A percentile compares a stretch with the other conserved stretches of the same genome.
Evolutionary conservation across 1,140 invertebrate genomes (phyloP).

Genomic region (Homarus americanus): DNA sequence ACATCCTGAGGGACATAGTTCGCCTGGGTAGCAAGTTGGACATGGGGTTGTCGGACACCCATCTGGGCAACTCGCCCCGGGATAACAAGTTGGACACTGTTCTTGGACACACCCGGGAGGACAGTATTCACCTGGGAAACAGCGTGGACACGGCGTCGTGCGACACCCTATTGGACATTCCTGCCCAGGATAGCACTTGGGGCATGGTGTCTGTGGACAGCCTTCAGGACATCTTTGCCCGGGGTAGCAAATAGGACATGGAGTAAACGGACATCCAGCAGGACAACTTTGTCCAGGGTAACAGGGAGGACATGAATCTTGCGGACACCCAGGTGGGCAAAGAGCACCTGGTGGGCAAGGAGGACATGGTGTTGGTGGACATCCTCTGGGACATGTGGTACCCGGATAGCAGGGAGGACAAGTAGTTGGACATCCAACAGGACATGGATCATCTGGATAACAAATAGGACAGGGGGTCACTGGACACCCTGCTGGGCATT

Average conservation of each 20-base stretch:
- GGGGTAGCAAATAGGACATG: conserved; percentile 30
- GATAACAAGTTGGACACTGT: conserved; percentile 21
- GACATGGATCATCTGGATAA: background rate
- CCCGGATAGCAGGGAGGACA: conserved; percentile 39
- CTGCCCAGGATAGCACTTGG: conserved; percentile 12
- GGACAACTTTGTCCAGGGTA: conserved; percentile 10
- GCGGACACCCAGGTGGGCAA: conserved; percentile 25
- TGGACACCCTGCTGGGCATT: conserved; percentile 13
- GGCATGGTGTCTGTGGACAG: conserved; percentile 30
- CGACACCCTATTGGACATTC: conserved; percentile 23
- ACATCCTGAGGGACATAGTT: conserved; percentile 6
- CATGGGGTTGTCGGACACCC: conserved; percentile 11
- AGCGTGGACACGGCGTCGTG: conserved; percentile 21
- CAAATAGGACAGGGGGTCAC: conserved; percentile 1
- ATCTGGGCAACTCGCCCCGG: conserved; percentile 22
- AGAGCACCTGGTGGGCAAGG: background rate
- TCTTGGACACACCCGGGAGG: background rate
- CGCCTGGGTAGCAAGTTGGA: conserved; percentile 44
- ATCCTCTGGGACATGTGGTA: conserved; percentile 18
- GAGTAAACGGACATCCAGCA: background rate
- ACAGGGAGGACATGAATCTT: conserved; percentile 20
- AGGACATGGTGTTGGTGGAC: background rate
- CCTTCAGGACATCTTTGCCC: conserved; percentile 18
- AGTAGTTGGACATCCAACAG: conserved; percentile 18
- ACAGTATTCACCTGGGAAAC: conserved; percentile 25